Base-by-base conservation (phyloP, 2,888 invertebrate species). In the Trachelus stipa region DNA sequence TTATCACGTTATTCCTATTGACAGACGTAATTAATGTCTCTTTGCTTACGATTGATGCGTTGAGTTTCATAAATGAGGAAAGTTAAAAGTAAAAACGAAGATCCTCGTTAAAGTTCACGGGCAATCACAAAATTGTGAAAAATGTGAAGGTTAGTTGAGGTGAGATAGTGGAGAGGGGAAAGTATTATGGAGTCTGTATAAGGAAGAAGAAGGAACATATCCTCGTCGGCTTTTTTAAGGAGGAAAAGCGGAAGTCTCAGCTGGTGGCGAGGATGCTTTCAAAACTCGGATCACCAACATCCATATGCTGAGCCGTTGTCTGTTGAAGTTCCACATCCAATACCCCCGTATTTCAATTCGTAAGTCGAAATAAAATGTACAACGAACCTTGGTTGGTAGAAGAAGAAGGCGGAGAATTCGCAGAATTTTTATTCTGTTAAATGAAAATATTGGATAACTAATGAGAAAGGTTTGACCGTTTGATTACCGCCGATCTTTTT, bases 311-410 rank as follows among this genome's bases (percentile, higher is more conserved):
- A 88, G 77, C 85, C 87, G 77, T 82, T 89, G 80, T 85, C 87
- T 85, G 87, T 89, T 79, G 89, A 89, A 84, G 88, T 87, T 79
- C 89, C 90, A 81, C 90, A 90, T 87, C 89, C 89, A 82, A 85
- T 90, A 83, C 90, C 90, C 81, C 89, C 89, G 78, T 90, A 89
- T 87, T 90, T 90, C 81, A 87, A 90, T 87, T 89, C 90, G 90
- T 90, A 89, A 90, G 90, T 90, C 78, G 80, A 80, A 82, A 84
- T 74, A 81, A 81, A 82, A 85, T 80, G 79, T 81, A 84, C 81
- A 79, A 73, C 68, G 35, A 83, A 82, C 71, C 73, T 76, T 56
- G 34, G 31, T 30, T 30, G 69, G 12, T 40, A 40, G 40, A 40
- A 40, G 40, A 40, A 40, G 40, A 40, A 40, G 40, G 40, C 4